A percentile compares a stretch with the other conserved stretches of the same genome.
These are phyloP conservation scores for Hypotaenidia okinawae DNA, from an alignment of 2,797 vertebrate genomes.

Conservation along the genomic window DNA sequence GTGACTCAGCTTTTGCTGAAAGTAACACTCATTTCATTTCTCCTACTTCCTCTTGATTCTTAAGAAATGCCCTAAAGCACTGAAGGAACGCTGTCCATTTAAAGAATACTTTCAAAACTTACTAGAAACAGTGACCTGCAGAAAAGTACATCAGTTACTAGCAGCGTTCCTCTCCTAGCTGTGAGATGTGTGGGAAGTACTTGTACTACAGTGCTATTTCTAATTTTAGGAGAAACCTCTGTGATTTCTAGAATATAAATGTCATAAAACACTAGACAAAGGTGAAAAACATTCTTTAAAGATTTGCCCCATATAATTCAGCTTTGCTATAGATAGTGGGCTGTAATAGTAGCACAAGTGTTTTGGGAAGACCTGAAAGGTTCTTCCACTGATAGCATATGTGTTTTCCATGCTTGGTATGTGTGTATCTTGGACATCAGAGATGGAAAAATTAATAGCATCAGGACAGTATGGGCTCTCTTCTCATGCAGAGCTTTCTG, in stretches of 20 bases:
- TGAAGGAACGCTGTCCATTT: neutral
- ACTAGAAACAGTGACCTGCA: neutral
- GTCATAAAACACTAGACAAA: neutral
- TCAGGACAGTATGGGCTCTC: neutral
- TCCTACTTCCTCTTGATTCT: slow-evolving; percentile 41
- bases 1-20: slow-evolving; percentile 65
- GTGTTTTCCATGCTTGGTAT: neutral
- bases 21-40: slow-evolving; percentile 4
- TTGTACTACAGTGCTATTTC: neutral
- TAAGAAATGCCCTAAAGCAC: neutral
- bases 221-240: neutral
- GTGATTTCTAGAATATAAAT: neutral
- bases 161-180: neutral
- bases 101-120: neutral
- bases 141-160: neutral
- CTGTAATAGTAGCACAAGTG: neutral
- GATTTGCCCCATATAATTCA: neutral
- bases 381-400: neutral
- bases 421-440: neutral
- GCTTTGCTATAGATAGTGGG: neutral
- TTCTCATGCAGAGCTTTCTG: neutral
- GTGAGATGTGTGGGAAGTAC: neutral
- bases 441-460: neutral
- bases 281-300: neutral
- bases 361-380: neutral